Evolutionary conservation across 2,113 vertebrate genomes (phyloP), one percentile per base, ranked within the genome.

Genomic region (Halcyon senegalensis): DNA sequence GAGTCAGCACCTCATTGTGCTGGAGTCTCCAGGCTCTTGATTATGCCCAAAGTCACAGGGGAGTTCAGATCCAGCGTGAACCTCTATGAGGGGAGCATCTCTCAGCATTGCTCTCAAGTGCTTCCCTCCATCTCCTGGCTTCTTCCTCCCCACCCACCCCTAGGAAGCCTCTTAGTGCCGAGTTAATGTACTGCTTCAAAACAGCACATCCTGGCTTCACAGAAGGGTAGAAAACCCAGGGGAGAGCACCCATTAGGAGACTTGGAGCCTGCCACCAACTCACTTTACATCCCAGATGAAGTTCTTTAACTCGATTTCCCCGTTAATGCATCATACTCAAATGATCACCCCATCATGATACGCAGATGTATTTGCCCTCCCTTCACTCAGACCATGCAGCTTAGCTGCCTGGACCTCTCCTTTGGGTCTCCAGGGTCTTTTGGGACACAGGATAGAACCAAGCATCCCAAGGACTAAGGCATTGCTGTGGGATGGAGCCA

Each of bases 211-310:
- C 77, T 89, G 80, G 68, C 60, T 92, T 68, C 66, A 78, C 33
- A 39, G 60, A 48, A 75, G 35, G 33, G 27, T 46, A 59, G 64
- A 74, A 91, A 91, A 64, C 60, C 53, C 89, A 78, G 56, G 56
- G 86, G 80, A 95, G 23, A 82, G 60, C 69, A 70, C 76, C 80
- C 73, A 94, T 78, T 56, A 92, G 87, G 64, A 89, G 84, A 53
- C 74, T 82, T 87, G 21, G 74, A 94, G 94, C 62, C 89, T 87
- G 66, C 73, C 56, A 84, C 56, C 48, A 70, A 81, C 76, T 81
- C 89, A 46, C 70, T 88, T 91, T 46, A 84, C 80, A 91, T 60
- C 69, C 66, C 43, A 43, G 48, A 74, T 84, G 35, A 84, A 84
- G 62, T 59, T 35, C 87, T 89, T 94, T 33, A 89, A 68, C 80